Conservation (phyloP, 2,113 vertebrate genomes). For the Larimichthys crocea region DNA sequence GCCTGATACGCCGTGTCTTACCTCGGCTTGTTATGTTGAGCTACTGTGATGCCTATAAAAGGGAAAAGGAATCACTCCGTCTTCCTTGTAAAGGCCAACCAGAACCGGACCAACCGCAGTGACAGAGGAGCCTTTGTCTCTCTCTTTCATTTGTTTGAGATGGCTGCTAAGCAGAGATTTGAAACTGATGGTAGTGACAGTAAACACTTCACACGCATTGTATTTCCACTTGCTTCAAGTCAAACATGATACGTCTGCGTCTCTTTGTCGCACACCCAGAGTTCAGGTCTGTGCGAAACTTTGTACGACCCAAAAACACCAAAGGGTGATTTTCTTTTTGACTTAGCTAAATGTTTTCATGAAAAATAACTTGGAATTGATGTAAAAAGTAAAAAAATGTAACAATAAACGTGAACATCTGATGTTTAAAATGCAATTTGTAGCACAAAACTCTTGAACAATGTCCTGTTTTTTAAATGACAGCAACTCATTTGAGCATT, state of each 20-base stretch:
- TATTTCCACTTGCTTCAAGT: background rate
- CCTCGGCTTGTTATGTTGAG: conserved; percentile 11
- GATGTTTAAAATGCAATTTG: no score
- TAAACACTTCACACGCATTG: background rate
- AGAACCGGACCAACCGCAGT: background rate
- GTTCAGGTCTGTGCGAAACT: no score
- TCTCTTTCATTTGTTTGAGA: background rate
- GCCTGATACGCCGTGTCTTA: conserved; percentile 4
- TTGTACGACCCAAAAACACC: no score
- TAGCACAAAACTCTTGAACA: no score
- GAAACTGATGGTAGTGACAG: background rate
- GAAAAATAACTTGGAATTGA: no score
- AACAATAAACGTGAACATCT: no score
- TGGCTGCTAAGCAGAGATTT: background rate
- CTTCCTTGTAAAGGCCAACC: background rate
- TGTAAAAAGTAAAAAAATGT: no score
- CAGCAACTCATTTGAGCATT: no score
- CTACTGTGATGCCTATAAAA: conserved; percentile 56
- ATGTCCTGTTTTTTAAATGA: no score
- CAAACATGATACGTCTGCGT: background rate
- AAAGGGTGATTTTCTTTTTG: no score
- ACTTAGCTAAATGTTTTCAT: no score
- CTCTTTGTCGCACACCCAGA: no score
- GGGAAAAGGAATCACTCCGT: conserved; percentile 29
- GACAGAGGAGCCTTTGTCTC: conserved; percentile 10